phyloP scores from a whole-genome alignment of 2,888 invertebrate species.

The Chorisops tibialis region DNA sequence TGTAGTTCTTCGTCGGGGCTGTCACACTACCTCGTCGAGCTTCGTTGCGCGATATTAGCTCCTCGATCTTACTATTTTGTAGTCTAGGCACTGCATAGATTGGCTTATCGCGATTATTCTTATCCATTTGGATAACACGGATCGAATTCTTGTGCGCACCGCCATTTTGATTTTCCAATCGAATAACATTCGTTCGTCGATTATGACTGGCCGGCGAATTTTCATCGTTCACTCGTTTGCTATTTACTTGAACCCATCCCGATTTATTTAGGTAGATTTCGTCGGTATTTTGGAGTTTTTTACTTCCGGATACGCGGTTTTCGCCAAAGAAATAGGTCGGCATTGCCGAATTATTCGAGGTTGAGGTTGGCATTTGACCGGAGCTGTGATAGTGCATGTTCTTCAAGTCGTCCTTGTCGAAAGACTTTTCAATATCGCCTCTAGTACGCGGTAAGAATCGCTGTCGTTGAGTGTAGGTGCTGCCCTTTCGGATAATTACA shows the following conservation, averaged over 20 bases:
- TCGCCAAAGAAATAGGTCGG: slow-evolving; percentile 52
- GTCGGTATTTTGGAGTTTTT: slow-evolving; percentile 38
- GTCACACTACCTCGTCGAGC: slow-evolving; percentile 33
- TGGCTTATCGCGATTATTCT: slow-evolving; percentile 35
- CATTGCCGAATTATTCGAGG: slow-evolving; percentile 35
- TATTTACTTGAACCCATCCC: slow-evolving; percentile 55
- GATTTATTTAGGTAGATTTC: slow-evolving; percentile 52
- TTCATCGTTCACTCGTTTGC: slow-evolving; percentile 47
- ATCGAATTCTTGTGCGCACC: slow-evolving; percentile 37
- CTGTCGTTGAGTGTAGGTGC: slow-evolving; percentile 37
- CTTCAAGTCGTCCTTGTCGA: slow-evolving; percentile 38
- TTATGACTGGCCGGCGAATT: slow-evolving; percentile 39
- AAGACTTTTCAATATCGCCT: slow-evolving; percentile 42
- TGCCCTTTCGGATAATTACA: slow-evolving; percentile 47
- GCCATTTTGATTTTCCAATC: slow-evolving; percentile 43
- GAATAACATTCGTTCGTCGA: slow-evolving; percentile 38
- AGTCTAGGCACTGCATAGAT: slow-evolving; percentile 41
- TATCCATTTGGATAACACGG: slow-evolving; percentile 44
- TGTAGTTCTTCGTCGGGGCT: slow-evolving; percentile 30
- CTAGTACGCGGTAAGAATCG: neutral
- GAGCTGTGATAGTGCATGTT: slow-evolving; percentile 50
- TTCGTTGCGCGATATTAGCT: slow-evolving; percentile 51
- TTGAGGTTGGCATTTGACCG: slow-evolving; percentile 36
- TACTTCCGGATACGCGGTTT: slow-evolving; percentile 31
- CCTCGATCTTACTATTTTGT: slow-evolving; percentile 49